Conservation (phyloP, 2,888 invertebrate genomes). For the Drosophila acutilabella region DNA sequence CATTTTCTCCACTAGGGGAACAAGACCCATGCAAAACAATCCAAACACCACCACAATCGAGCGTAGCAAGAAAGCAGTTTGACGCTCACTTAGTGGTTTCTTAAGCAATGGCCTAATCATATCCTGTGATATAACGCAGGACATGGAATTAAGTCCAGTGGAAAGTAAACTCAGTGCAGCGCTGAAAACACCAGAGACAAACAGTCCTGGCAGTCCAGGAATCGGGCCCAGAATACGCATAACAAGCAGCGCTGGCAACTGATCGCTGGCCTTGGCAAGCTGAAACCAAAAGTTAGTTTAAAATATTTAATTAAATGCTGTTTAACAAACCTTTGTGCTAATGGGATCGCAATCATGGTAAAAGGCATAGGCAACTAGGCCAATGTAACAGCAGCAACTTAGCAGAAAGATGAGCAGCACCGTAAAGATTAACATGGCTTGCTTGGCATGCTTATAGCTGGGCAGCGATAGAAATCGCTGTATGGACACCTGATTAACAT, state of each 20-base stretch:
- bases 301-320: background rate
- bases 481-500: slow-evolving; percentile 93
- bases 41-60: slow-evolving; percentile 89
- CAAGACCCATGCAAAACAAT: slow-evolving; percentile 88
- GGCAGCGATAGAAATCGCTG: slow-evolving; percentile 93
- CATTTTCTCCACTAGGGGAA: slow-evolving; percentile 89
- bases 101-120: slow-evolving; percentile 89
- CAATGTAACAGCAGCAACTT: slow-evolving; percentile 89
- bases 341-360: slow-evolving; percentile 92
- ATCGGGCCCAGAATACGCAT: slow-evolving; percentile 92
- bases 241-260: slow-evolving; percentile 93
- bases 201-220: slow-evolving; percentile 94
- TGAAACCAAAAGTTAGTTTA: slow-evolving; percentile 69
- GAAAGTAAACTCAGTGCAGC: slow-evolving; percentile 94
- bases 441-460: slow-evolving; percentile 89
- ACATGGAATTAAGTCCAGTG: slow-evolving; percentile 92
- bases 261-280: slow-evolving; percentile 91
- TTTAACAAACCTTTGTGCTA: slow-evolving; percentile 88
- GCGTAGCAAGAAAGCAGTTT: slow-evolving; percentile 88
- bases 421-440: slow-evolving; percentile 88
- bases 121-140: slow-evolving; percentile 92
- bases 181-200: slow-evolving; percentile 95
- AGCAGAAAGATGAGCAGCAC: slow-evolving; percentile 88
- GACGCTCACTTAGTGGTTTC: slow-evolving; percentile 86
- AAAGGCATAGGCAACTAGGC: slow-evolving; percentile 90